Evolutionary conservation across 2,113 vertebrate species (phyloP), one percentile per base, ranked within the genome.

Genomic region (Leuciscus idus): DNA sequence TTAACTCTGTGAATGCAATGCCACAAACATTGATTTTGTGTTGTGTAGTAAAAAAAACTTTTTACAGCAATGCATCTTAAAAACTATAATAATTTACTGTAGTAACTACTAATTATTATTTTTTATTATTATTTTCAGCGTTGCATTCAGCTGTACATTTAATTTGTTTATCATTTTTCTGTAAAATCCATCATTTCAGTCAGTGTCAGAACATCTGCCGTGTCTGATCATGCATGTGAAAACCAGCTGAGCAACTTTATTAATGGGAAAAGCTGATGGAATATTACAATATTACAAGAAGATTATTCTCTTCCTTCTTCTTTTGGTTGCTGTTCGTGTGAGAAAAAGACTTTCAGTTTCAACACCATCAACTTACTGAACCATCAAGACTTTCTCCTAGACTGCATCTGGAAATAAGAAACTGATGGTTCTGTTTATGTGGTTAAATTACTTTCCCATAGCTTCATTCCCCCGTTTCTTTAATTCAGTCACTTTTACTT

Each of bases 131-230:
- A 11, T 33, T n/a, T 77, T 77, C 59, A 73, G n/a, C 46, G 17
- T 39, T 43, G 19, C 82, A 43, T 33, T 33, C 80, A 81, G 83
- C 46, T 64, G 82, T 23, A 21, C 15, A 6, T 84, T 84, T 59
- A 10, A 50, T 81, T 50, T 85, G 30, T 74, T 76, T 76, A 81
- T 85, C 11, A 74, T 87, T 81, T 57, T 75, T 61, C 77, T 50
- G 75, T 10, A 19, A 59, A 81, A 57, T 81, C n/a, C 59, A 46
- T 81, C 17, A 75, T 39, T 68, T 26, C 46, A 43, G 43, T 78
- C 76, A 66, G 43, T 55, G 43, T 57, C 26, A 52, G 64, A 84
- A 57, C 83, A 87, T 87, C 86, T 87, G 83, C 46, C 68, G 64
- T 30, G 46, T 55, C 72, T 80, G 62, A 72, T 80, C 39, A 48